Evolutionary conservation across 2,797 vertebrate species (phyloP), one percentile per base, ranked within the genome.

Genomic region (Microhierax caerulescens): DNA sequence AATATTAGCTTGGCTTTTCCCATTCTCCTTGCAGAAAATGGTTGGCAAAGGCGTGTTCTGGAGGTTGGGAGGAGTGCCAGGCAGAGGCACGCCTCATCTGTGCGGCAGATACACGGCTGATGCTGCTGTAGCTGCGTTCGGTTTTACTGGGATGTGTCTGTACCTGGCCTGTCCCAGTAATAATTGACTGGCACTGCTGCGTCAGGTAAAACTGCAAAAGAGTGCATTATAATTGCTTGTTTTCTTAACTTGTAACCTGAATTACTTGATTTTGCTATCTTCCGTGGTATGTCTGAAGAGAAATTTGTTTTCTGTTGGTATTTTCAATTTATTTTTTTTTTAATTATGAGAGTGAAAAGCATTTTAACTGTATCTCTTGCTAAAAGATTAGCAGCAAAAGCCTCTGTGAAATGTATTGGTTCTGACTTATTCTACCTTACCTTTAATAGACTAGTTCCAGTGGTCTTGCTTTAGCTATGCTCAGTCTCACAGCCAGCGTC

Each of bases 41-140:
- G 39, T 32, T 59, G 45, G 67, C 28, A 30, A 67, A 45, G 47
- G 37, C 1, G 2, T 48, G 17, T 34, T 50, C 56, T 28, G 61
- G 63, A 70, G 59, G 37, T 14, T 47, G 39, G 69, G 75, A 78
- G 39, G 21, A 12, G 22, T 56, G 67, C 48, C 65, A 41, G 48
- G 2, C 23, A 20, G 59, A 21, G 51, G 70, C 70, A 34, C 2
- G 8, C 19, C 43, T 34, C 36, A 8, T 48, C 51, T 13, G 1
- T 7, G 3, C 2, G 34, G 43, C 32, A 7, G 25, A 25, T 25
- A 11, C 7, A 2, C 32, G 3, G 34, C 36, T 43, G 7, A 7
- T 4, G 16, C 34, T 22, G 34, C 43, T 30, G 25, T 13, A 21
- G 50, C 75, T 36, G 43, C 2, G 0, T 3, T 15, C 23, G 59